These are phyloP conservation scores for Monodelphis domestica DNA, from an alignment of 2,797 vertebrate species.

Conservation along the genomic window DNA sequence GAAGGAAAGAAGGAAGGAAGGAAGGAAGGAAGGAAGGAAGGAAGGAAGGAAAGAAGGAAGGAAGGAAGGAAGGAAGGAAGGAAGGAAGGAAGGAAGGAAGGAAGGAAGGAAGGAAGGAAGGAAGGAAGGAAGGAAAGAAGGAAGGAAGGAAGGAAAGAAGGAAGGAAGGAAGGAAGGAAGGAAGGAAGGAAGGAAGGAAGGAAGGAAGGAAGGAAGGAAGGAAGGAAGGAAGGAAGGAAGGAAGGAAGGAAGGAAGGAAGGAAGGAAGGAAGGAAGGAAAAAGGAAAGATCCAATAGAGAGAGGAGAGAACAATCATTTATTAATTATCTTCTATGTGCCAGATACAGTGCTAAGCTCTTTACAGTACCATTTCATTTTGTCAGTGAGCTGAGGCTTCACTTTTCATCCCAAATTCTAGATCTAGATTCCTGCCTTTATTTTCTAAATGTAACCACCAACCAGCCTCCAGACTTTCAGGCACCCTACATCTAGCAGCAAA, in stretches of 20 bases:
- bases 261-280: background rate
- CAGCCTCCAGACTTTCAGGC: background rate
- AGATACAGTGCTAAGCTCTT: background rate
- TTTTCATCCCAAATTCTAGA: background rate
- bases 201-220: background rate
- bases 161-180: no score
- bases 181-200: no score
- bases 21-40: background rate
- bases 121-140: background rate
- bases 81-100: background rate
- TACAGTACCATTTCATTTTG: background rate
- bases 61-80: no score
- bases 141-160: background rate
- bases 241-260: background rate
- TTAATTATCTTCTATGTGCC: background rate
- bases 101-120: no score
- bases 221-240: background rate
- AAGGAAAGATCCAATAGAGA: no score
- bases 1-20: no score
- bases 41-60: no score
- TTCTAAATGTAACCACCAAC: background rate
- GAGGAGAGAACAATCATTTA: background rate
- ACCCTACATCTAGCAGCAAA: background rate
- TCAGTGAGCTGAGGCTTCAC: background rate
- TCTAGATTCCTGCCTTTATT: background rate